phyloP scores from a whole-genome alignment of 2,888 invertebrate genomes.

The Kuschelorhynchus macadamiae region DNA sequence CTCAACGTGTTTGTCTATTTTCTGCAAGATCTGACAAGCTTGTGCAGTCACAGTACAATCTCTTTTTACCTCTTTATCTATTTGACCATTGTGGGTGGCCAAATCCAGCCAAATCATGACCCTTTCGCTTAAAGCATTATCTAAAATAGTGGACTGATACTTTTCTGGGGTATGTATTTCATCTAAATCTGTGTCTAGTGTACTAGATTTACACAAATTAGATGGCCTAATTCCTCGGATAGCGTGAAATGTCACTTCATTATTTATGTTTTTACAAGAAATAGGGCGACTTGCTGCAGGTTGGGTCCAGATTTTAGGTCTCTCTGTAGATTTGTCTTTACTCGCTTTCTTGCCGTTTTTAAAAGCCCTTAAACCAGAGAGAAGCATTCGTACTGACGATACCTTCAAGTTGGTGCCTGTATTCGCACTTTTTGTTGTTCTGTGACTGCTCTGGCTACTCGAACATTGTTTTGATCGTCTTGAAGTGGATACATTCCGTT shows the following conservation, averaged over 20 bases:
- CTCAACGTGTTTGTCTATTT: not conserved
- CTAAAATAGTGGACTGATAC: slow-evolving; percentile 7
- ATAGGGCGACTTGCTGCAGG: not conserved
- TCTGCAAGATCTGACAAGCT: slow-evolving; percentile 4
- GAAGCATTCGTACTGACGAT: slow-evolving; percentile 58
- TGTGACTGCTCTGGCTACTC: slow-evolving; percentile 25
- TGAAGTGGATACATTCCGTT: not conserved
- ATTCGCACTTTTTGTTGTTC: slow-evolving; percentile 47
- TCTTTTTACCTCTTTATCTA: slow-evolving; percentile 11
- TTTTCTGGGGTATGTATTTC: slow-evolving; percentile 1
- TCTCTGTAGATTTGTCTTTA: slow-evolving; percentile 7
- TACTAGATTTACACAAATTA: slow-evolving; percentile 13
- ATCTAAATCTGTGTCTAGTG: slow-evolving; percentile 15
- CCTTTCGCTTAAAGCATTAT: slow-evolving; percentile 75
- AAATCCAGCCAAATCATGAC: slow-evolving; percentile 86
- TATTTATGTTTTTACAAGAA: slow-evolving; percentile 52
- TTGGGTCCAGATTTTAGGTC: slow-evolving; percentile 21
- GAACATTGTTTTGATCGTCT: slow-evolving; percentile 18
- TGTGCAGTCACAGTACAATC: slow-evolving; percentile 17
- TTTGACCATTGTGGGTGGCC: slow-evolving; percentile 68
- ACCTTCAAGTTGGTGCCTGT: slow-evolving; percentile 53
- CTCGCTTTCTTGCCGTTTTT: slow-evolving; percentile 22
- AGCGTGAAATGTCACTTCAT: slow-evolving; percentile 51
- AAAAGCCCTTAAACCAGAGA: slow-evolving; percentile 50
- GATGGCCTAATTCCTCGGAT: slow-evolving; percentile 23